Evolutionary conservation across 2,888 invertebrate genomes (phyloP).

Genomic region (Hanleya hanleyi): DNA sequence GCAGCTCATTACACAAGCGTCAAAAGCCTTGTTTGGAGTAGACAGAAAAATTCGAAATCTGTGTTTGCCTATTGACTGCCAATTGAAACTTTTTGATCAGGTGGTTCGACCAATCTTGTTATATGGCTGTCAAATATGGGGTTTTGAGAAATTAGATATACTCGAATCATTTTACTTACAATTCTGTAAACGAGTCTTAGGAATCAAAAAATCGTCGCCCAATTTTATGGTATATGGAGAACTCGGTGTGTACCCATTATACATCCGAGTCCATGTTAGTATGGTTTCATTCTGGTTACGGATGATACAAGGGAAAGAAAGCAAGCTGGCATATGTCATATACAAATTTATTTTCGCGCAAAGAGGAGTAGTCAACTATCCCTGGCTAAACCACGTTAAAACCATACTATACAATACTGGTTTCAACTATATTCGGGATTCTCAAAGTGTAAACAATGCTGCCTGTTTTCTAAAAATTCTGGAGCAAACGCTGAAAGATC

Average conservation of each 20-base stretch:
- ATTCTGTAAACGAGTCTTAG: background rate
- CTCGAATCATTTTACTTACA: background rate
- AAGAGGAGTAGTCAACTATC: too few species aligned
- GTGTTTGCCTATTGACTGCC: background rate
- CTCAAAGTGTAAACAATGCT: too few species aligned
- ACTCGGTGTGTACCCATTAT: background rate
- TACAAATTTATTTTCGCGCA: too few species aligned
- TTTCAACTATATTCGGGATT: too few species aligned
- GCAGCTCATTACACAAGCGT: background rate
- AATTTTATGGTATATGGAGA: background rate
- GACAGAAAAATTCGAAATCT: background rate
- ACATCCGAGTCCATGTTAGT: background rate
- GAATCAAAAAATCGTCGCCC: background rate
- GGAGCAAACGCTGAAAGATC: too few species aligned
- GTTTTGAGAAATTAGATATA: background rate
- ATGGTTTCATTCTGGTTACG: background rate
- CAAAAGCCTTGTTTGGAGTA: background rate
- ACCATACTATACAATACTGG: too few species aligned
- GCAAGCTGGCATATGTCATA: too few species aligned
- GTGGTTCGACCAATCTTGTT: background rate
- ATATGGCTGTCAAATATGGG: background rate
- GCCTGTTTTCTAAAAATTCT: too few species aligned
- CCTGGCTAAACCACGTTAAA: too few species aligned
- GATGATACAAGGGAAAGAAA: background rate
- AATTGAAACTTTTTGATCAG: too few species aligned